Evolutionary conservation across 2,113 vertebrate species (phyloP).

Genomic region (Prionailurus viverrinus): DNA sequence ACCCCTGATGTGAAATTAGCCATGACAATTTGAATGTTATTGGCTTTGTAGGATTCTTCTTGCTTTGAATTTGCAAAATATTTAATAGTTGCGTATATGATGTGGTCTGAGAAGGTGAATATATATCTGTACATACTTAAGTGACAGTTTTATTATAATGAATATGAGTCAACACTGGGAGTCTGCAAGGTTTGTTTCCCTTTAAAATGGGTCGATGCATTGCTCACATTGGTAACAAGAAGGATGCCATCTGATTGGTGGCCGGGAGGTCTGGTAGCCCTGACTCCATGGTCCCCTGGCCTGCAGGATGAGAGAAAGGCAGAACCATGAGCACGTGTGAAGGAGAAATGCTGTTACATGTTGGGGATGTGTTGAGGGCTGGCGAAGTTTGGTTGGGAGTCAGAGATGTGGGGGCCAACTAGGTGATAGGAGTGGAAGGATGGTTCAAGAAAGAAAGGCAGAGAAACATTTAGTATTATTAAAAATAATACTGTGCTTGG

Average conservation of each 20-base stretch:
- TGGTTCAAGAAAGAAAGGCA: background rate
- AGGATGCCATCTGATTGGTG: background rate
- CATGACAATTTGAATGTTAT: background rate
- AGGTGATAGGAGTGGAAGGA: background rate
- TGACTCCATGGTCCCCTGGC: background rate
- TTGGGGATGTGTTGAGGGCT: background rate
- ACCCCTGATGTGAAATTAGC: background rate
- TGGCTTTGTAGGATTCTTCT: background rate
- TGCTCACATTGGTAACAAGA: background rate
- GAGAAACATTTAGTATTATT: background rate
- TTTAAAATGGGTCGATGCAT: background rate
- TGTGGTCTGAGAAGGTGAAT: background rate
- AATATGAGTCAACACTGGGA: background rate
- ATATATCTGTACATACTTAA: background rate
- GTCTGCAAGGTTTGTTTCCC: background rate
- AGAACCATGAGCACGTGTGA: background rate
- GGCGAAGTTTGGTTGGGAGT: background rate
- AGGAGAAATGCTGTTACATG: background rate
- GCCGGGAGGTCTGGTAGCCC: too few relatives aligned
- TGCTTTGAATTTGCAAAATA: background rate
- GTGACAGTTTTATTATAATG: background rate
- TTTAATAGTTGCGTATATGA: constrained; percentile 8
- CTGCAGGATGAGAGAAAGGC: background rate
- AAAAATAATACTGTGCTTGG: background rate
- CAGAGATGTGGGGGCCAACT: background rate